Evolutionary conservation across 2,113 vertebrate species (phyloP), one percentile per base, ranked within the genome.

Genomic region (Eurystomus gularis): DNA sequence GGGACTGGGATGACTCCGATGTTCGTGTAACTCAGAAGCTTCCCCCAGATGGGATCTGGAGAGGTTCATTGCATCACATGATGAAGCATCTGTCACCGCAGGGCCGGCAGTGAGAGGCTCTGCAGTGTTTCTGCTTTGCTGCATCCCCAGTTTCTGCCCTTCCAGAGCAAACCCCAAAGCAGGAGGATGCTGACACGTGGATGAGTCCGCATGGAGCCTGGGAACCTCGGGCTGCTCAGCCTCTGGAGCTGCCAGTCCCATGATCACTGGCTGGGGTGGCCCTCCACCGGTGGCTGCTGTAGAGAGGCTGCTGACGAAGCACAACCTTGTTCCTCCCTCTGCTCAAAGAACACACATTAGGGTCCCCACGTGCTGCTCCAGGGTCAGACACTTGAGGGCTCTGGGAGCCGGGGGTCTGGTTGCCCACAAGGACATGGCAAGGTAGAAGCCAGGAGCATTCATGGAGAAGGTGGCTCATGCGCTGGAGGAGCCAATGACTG

Each of bases 11-110:
- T 83, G 73, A 75, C 42, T 88, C 93, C 39, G 52, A 21, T 1
- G 37, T 37, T 62, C 3, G 11, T 10, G 35, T 52, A 83, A 73
- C 62, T 65, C 80, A 80, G 52, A 80, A 68, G 17, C 46, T 86
- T 61, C 40, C 75, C 68, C 46, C 25, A 37, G 8, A 39, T 0
- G 10, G 46, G 58, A 39, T 62, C 44, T 15, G 51, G 64, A 77
- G 37, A 76, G 18, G 33, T 31, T 70, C 2, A 2, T 61, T 39
- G 76, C 48, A 20, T 3, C 5, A 3, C 3, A 1, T 3, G 4
- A 26, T 0, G 3, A 65, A 76, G 68, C 75, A 64, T 31, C 0
- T 0, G 82, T 84, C 6, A 3, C 39, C 0, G 2, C 5, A 4
- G 37, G 70, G 31, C 58, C 0, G 2, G 57, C 25, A 25, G 20